phyloP scores from a whole-genome alignment of 2,113 vertebrate genomes.

The Hemiscyllium ocellatum region DNA sequence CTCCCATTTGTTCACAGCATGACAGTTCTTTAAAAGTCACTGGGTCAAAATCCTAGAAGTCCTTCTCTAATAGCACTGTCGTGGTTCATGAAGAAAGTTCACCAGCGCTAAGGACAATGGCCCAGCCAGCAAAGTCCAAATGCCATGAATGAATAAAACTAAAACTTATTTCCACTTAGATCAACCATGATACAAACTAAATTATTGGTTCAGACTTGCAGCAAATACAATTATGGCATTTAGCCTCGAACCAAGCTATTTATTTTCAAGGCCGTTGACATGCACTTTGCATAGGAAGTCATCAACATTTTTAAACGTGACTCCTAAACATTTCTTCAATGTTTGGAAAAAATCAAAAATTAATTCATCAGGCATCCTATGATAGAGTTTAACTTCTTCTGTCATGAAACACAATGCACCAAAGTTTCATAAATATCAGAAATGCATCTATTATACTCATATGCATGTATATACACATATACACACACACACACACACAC shows the following conservation, averaged over 20 bases:
- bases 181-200: background rate
- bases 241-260: background rate
- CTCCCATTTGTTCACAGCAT: background rate
- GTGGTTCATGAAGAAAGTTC: too few relatives aligned
- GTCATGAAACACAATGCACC: background rate
- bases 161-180: too few relatives aligned
- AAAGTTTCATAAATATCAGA: background rate
- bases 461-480: too few relatives aligned
- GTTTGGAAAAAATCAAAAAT: background rate
- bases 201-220: background rate
- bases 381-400: background rate
- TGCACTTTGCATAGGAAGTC: background rate
- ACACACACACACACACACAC: too few relatives aligned
- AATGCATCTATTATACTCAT: too few relatives aligned
- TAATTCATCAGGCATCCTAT: background rate
- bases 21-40: too few relatives aligned
- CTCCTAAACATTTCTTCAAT: background rate
- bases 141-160: too few relatives aligned
- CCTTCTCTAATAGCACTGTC: too few relatives aligned
- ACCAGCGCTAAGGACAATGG: too few relatives aligned
- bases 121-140: too few relatives aligned
- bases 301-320: background rate
- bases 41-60: too few relatives aligned
- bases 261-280: background rate
- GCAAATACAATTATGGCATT: background rate